phyloP scores from a whole-genome alignment of 2,888 invertebrate genomes.

The Lepidocyrtoides sp. region DNA sequence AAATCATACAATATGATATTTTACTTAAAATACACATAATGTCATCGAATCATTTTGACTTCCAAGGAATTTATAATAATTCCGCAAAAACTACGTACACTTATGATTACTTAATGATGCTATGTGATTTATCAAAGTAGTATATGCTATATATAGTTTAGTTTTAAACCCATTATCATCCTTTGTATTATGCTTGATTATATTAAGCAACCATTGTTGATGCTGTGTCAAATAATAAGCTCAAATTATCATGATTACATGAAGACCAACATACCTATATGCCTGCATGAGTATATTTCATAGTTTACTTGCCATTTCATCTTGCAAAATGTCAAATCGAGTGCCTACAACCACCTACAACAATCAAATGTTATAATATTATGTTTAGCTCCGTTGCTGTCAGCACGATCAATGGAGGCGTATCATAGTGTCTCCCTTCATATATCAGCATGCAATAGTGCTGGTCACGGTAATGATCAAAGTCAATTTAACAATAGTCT shows the following conservation, averaged over 20 bases:
- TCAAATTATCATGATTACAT: not conserved
- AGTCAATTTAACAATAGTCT: slow-evolving; percentile 16
- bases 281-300: not conserved
- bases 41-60: no score
- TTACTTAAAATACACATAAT: no score
- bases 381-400: not conserved
- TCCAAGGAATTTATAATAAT: no score
- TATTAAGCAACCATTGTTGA: no score
- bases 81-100: no score
- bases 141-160: no score
- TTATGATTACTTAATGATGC: no score
- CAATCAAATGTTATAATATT: slow-evolving; percentile 14
- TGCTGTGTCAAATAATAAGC: not conserved
- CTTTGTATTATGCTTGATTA: no score
- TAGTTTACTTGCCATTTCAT: not conserved
- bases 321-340: not conserved
- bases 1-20: no score
- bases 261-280: not conserved
- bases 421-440: not conserved
- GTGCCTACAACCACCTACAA: not conserved
- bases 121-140: no score
- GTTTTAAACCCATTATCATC: no score
- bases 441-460: not conserved
- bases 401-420: not conserved
- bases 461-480: slow-evolving; percentile 7